Conservation (phyloP, 2,113 vertebrate species). For the Philantomba maxwellii region DNA sequence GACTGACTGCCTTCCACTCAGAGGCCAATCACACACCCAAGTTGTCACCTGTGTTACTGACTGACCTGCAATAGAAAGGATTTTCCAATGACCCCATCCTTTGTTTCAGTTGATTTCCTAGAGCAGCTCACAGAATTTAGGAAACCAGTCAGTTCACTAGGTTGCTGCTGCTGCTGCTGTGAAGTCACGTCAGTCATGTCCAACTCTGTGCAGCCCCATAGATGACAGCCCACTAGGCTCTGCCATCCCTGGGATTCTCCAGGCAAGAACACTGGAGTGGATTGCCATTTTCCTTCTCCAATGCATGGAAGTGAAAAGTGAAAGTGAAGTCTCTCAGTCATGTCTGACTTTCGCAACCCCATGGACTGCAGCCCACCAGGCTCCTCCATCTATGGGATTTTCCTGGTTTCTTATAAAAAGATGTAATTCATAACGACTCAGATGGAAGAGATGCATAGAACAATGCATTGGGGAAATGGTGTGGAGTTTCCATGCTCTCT, state of each 20-base stretch:
- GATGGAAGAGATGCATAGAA: background rate
- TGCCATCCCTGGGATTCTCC: background rate
- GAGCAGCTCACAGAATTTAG: background rate
- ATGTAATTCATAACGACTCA: background rate
- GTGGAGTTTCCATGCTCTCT: background rate
- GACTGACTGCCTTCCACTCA: background rate
- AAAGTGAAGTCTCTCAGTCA: background rate
- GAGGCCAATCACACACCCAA: background rate
- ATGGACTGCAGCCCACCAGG: background rate
- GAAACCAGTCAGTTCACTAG: background rate
- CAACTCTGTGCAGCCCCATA: background rate
- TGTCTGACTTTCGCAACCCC: fast-evolving
- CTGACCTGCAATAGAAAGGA: background rate
- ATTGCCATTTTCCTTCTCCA: background rate
- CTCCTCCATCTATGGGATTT: background rate
- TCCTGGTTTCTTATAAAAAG: background rate
- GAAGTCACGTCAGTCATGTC: fast-evolving
- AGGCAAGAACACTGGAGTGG: background rate
- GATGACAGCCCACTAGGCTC: background rate
- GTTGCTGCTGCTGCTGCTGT: background rate
- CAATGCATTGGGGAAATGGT: background rate
- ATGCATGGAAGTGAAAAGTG: background rate
- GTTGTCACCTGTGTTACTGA: background rate
- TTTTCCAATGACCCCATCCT: background rate
- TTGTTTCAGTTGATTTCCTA: background rate